phyloP scores from a whole-genome alignment of 2,888 invertebrate species.

The Ornithoptera priamus region DNA sequence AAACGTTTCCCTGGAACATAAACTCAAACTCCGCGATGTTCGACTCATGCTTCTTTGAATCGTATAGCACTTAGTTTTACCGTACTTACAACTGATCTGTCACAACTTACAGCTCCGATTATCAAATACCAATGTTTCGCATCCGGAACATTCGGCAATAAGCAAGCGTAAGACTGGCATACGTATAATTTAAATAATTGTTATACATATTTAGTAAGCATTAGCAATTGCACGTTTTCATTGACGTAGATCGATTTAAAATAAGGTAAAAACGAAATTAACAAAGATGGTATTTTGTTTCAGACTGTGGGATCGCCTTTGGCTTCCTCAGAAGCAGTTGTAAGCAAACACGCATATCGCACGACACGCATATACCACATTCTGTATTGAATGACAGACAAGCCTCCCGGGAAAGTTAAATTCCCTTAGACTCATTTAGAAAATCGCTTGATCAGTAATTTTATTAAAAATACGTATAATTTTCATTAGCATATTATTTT shows the following conservation, averaged over 20 bases:
- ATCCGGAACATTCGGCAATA: background rate
- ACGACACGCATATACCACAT: constrained; percentile 49
- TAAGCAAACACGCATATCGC: constrained; percentile 55
- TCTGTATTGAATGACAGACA: constrained; percentile 48
- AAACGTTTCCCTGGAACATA: too few species aligned
- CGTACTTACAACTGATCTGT: too few species aligned
- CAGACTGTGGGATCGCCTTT: constrained; percentile 42
- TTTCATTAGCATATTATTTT: background rate
- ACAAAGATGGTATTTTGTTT: constrained; percentile 25
- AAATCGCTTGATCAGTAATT: constrained; percentile 11
- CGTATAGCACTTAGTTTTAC: too few species aligned
- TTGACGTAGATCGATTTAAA: constrained; percentile 31
- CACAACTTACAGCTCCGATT: too few species aligned
- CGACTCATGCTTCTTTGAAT: too few species aligned
- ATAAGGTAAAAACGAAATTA: constrained; percentile 35
- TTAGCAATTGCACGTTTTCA: constrained; percentile 42
- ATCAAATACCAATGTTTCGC: too few species aligned
- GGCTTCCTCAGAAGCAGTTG: constrained; percentile 63
- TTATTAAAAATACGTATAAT: constrained; percentile 18
- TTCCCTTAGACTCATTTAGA: constrained; percentile 35
- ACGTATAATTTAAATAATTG: background rate
- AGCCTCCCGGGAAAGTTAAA: constrained; percentile 55
- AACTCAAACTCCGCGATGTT: too few species aligned
- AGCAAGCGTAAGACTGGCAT: background rate
- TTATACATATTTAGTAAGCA: constrained; percentile 9